phyloP scores from a whole-genome alignment of 2,888 invertebrate species.

The Drosophila paramelanica region DNA sequence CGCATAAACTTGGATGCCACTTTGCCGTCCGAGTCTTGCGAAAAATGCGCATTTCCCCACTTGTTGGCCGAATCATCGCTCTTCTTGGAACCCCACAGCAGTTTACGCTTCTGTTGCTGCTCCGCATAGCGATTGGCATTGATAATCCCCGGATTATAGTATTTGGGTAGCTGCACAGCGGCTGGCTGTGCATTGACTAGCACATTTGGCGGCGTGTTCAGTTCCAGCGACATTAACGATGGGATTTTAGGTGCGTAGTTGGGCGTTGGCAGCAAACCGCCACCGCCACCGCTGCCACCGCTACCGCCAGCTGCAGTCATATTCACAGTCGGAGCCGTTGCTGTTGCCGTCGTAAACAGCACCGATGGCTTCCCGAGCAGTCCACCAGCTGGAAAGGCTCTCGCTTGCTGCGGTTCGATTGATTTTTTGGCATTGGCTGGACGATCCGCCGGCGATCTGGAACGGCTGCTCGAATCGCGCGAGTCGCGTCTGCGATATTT shows the following conservation, averaged over 20 bases:
- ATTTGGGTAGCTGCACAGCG: slow-evolving; percentile 87
- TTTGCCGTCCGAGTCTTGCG: slow-evolving; percentile 95
- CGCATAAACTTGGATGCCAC: slow-evolving; percentile 97
- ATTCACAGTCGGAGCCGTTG: slow-evolving; percentile 22
- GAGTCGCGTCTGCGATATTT: slow-evolving; percentile 57
- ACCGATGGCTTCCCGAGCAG: slow-evolving; percentile 15
- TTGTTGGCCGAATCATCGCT: slow-evolving; percentile 86
- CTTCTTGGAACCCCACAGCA: slow-evolving; percentile 94
- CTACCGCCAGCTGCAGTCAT: slow-evolving; percentile 24
- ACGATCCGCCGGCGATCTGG: slow-evolving; percentile 50
- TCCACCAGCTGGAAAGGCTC: slow-evolving; percentile 14
- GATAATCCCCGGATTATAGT: slow-evolving; percentile 90
- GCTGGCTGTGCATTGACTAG: slow-evolving; percentile 32
- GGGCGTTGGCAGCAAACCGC: slow-evolving; percentile 65
- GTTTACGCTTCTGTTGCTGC: slow-evolving; percentile 95
- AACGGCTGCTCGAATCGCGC: slow-evolving; percentile 66
- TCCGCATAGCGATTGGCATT: slow-evolving; percentile 93
- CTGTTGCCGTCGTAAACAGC: slow-evolving; percentile 7
- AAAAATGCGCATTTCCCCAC: slow-evolving; percentile 94
- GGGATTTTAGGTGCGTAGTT: slow-evolving; percentile 69
- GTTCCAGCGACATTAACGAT: slow-evolving; percentile 74
- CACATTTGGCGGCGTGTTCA: slow-evolving; percentile 44
- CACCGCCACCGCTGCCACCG: slow-evolving; percentile 46
- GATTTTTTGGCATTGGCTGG: slow-evolving; percentile 16
- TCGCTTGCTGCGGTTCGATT: slow-evolving; percentile 20